phyloP scores from a whole-genome alignment of 2,888 invertebrate genomes.

The Mayetiola destructor region DNA sequence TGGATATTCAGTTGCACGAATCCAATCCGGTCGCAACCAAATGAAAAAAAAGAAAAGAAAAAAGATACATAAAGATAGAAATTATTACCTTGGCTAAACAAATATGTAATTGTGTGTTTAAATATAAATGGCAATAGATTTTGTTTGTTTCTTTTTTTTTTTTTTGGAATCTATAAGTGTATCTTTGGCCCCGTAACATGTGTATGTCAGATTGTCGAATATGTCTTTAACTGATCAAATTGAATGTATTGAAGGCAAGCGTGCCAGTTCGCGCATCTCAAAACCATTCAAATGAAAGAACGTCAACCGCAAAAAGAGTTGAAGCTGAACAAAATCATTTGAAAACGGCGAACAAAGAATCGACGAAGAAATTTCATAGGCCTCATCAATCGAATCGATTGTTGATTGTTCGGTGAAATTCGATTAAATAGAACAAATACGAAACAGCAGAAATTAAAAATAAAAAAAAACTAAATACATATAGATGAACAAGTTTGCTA shows the following conservation, averaged over 20 bases:
- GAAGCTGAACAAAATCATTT: neutral
- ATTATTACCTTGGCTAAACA: slow-evolving; percentile 10
- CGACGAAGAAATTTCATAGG: neutral
- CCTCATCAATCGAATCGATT: neutral
- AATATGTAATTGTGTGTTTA: slow-evolving; percentile 8
- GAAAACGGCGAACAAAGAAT: slow-evolving; percentile 5
- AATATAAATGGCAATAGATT: neutral
- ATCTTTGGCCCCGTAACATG: no score
- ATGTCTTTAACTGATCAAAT: neutral
- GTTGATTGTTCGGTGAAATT: neutral
- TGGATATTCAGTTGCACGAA: no score
- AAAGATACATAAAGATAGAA: slow-evolving; percentile 1
- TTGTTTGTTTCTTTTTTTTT: neutral
- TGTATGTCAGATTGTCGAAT: no score
- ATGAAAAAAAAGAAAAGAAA: no score
- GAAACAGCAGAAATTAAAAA: neutral
- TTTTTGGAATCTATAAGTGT: no score
- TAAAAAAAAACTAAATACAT: no score
- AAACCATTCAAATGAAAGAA: slow-evolving; percentile 3
- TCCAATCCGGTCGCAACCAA: neutral
- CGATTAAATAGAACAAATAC: slow-evolving; percentile 10
- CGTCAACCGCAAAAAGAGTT: neutral
- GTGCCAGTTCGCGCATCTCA: neutral
- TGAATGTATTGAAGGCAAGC: neutral
- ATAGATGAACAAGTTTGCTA: neutral